Conservation (phyloP, 2,888 invertebrate genomes). For the Corythucha ciliata region DNA sequence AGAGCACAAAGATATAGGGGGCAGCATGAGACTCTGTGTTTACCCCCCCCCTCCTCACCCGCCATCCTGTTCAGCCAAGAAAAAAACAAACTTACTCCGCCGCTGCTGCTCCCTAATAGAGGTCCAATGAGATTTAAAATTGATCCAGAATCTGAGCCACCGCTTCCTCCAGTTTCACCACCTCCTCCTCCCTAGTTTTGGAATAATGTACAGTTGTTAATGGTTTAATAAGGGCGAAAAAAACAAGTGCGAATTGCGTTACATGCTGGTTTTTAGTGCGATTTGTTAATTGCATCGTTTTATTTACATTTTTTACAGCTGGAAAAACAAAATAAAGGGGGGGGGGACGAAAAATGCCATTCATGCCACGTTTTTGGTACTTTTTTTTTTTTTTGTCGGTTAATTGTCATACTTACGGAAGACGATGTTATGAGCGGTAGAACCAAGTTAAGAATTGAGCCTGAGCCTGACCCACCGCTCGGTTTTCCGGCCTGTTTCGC, state of each 20-base stretch:
- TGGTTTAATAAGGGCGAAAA: no score
- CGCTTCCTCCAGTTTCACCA: constrained; percentile 18
- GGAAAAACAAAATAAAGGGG: no score
- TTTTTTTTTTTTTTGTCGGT: no score
- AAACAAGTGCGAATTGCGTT: no score
- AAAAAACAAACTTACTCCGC: no score
- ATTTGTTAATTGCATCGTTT: no score
- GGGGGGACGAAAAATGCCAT: no score
- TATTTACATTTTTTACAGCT: no score
- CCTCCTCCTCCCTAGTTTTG: constrained; percentile 27
- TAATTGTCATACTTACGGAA: neutral
- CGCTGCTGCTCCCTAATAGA: constrained; percentile 31
- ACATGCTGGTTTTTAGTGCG: no score
- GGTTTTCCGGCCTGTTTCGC: constrained; percentile 7
- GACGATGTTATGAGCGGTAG: neutral
- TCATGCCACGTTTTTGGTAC: no score
- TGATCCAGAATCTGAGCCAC: constrained; percentile 30
- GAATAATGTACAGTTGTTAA: constrained; percentile 20
- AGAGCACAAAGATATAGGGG: no score
- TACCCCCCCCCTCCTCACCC: constrained; percentile 10
- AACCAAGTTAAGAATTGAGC: constrained; percentile 25
- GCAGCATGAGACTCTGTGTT: no score
- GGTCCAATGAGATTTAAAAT: constrained; percentile 32
- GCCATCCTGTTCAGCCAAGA: constrained; percentile 20
- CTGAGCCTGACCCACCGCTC: constrained; percentile 26